Evolutionary conservation across 2,888 invertebrate genomes (phyloP).

Genomic region (Barypeithes pellucidus): DNA sequence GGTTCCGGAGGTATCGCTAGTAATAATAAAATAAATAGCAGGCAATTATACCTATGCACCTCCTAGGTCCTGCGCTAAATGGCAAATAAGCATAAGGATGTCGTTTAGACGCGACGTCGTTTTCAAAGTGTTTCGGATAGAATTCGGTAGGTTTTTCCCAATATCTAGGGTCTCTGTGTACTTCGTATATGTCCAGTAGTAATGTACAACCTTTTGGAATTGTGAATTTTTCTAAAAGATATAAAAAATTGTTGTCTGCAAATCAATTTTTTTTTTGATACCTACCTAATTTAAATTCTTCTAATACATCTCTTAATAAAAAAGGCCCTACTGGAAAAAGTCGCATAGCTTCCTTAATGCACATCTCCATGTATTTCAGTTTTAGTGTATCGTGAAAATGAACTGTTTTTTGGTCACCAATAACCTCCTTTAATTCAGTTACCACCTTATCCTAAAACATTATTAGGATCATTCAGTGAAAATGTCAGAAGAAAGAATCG

Average conservation of each 20-base stretch:
- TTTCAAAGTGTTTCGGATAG: slow-evolving; percentile 62
- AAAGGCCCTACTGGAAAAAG: slow-evolving; percentile 63
- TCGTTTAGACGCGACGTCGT: slow-evolving; percentile 56
- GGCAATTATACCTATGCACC: slow-evolving; percentile 37
- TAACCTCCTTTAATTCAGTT: slow-evolving; percentile 54
- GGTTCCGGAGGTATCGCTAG: no score
- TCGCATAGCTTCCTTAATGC: slow-evolving; percentile 62
- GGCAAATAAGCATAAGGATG: slow-evolving; percentile 60
- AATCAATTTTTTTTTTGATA: background rate
- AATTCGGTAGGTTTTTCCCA: slow-evolving; percentile 62
- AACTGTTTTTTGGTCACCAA: slow-evolving; percentile 55
- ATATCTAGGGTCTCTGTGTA: slow-evolving; percentile 58
- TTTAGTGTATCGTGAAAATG: slow-evolving; percentile 56
- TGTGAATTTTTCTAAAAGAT: slow-evolving; percentile 52
- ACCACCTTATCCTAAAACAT: slow-evolving; percentile 53
- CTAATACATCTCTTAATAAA: slow-evolving; percentile 58
- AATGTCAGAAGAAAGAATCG: no score
- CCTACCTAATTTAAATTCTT: slow-evolving; percentile 61
- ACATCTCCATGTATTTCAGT: slow-evolving; percentile 62
- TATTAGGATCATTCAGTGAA: background rate
- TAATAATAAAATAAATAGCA: no score
- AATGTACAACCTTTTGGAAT: slow-evolving; percentile 57
- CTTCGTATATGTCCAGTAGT: slow-evolving; percentile 53
- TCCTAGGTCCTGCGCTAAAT: slow-evolving; percentile 60
- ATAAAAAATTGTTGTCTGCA: background rate